Conservation (phyloP, 2,888 invertebrate genomes). For the Uloborus plumipes region DNA sequence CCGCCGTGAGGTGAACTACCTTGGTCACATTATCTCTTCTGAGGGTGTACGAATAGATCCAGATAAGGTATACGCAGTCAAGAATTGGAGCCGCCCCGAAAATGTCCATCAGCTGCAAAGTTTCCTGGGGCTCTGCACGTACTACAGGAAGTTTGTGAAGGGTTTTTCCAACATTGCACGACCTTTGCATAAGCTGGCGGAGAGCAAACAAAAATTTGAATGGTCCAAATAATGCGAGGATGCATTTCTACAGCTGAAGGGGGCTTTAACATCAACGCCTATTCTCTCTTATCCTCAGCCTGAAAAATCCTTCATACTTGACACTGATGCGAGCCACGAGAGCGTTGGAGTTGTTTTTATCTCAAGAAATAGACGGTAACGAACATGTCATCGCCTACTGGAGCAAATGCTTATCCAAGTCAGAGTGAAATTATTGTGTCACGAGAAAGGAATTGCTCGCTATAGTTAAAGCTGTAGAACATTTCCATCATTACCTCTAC, state of each 20-base stretch:
- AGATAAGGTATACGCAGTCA: background rate
- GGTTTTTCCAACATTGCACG: conserved; percentile 1
- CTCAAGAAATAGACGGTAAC: too few relatives aligned
- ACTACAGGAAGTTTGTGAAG: conserved; percentile 13
- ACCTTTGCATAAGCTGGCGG: conserved; percentile 5
- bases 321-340: background rate
- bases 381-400: background rate
- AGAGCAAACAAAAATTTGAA: background rate
- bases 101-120: conserved; percentile 4
- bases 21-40: background rate
- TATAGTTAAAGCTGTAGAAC: too few relatives aligned
- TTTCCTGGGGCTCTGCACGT: conserved; percentile 9
- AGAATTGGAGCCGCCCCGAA: background rate
- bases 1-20: too few relatives aligned
- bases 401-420: background rate
- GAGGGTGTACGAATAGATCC: conserved; percentile 1
- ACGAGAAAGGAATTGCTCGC: background rate
- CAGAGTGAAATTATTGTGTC: background rate
- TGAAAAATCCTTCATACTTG: background rate
- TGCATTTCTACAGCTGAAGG: background rate
- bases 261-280: background rate
- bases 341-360: too few relatives aligned
- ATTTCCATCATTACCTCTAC: too few relatives aligned
- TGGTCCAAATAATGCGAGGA: conserved; percentile 1
- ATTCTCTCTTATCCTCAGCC: conserved; percentile 1